Evolutionary conservation across 2,888 invertebrate genomes (phyloP), one percentile per base, ranked within the genome.

Genomic region (Ormyrus nitidulus): DNA sequence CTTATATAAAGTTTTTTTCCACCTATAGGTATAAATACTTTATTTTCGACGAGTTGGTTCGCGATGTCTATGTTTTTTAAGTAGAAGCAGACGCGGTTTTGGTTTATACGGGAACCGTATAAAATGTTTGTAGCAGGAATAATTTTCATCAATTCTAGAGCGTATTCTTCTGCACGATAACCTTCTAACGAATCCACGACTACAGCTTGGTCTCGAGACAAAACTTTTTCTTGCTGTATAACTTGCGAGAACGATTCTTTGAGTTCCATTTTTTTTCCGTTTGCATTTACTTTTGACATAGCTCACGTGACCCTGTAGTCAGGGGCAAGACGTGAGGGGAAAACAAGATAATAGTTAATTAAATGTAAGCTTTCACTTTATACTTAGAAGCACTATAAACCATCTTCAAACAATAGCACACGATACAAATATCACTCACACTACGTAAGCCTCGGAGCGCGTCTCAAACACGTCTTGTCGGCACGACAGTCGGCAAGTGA

Each of bases 161-260:
- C 65, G 49, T 65, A 65, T 13, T 65, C 48, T 65, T 65, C 49
- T 13, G 48, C 9, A 1, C n/a, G 8, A 8, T 65, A 49, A 4
- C 44, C 9, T 13, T 65, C 49, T 4, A 65, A n/a, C 6, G n/a
- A 48, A 49, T 65, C 51, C 4, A 65, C 10, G 13, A 65, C 19
- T 2, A 65, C 48, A 6, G 51, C 65, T 49, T 11, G 13, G 5
- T 65, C 65, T 49, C 49, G 6, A 9, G 65, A 13, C 8, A 49
- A 7, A 6, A 49, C 13, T 65, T 65, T 65, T 49, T 65, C 65
- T 48, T 64, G 64, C n/a, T 64, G 64, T n/a, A n/a, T 10, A 2
- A 48, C 44, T 8, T 9, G 2, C 1, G 64, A 8, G 1, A 48
- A 64, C n/a, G 48, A 48, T 11, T 58, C 6, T n/a, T 10, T 58